Evolutionary conservation across 2,113 vertebrate genomes (phyloP).

Genomic region (Pteropus alecto): DNA sequence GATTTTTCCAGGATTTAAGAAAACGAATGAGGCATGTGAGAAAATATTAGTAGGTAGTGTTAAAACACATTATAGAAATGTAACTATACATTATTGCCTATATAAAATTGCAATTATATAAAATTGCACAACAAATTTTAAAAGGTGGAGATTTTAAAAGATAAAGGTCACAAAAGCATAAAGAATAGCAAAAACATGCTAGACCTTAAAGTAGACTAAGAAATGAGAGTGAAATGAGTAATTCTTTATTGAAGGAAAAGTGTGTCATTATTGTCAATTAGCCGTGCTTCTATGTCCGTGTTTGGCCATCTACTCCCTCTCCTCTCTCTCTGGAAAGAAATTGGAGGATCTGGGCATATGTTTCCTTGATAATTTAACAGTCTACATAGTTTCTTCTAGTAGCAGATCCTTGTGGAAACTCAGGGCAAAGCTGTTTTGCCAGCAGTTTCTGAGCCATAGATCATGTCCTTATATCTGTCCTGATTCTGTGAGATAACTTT

Average conservation of each 20-base stretch:
- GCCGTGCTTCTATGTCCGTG: not conserved
- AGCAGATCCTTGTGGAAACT: not conserved
- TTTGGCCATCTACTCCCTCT: not conserved
- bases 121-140: not conserved
- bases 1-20: constrained; percentile 6
- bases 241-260: not conserved
- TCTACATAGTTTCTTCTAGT: not conserved
- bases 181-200: not conserved
- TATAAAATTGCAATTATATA: not conserved
- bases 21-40: constrained; percentile 36
- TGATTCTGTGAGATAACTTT: not conserved
- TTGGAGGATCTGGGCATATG: not conserved
- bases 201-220: not conserved
- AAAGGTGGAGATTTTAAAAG: not conserved
- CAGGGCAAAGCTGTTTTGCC: not conserved
- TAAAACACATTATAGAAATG: not conserved
- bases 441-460: not conserved
- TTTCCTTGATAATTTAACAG: not conserved
- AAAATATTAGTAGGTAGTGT: constrained; percentile 40
- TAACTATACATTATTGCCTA: not conserved
- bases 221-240: not conserved
- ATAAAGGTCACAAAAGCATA: not conserved
- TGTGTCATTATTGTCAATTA: not conserved
- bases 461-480: not conserved
- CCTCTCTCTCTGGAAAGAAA: not conserved